Base-by-base conservation (phyloP, 1,140 invertebrate genomes). In the Bombus consobrinus region DNA sequence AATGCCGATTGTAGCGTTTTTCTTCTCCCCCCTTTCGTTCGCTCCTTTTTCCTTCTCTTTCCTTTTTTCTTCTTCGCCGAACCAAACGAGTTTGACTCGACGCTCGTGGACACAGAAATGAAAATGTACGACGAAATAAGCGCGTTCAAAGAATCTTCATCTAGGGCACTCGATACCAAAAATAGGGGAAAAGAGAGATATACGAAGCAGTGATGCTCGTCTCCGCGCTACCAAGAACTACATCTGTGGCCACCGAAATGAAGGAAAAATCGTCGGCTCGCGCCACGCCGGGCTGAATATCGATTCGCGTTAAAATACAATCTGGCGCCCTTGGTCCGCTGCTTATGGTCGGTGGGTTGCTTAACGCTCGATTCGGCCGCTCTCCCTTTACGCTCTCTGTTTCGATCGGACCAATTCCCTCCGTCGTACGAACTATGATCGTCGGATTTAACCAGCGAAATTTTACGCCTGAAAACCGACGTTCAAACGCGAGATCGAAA, bases 81-180 rank as follows among this genome's bases (percentile, higher is more conserved):
- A n/a, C 13, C 13, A 5, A 39, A 39, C 34, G 32, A 43, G 5
- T 43, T 68, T n/a, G 34, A 75, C 47, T 37, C n/a, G 41, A 68
- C 41, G 2, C 34, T 69, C 34, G 18, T 81, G 66, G 10, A 39
- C 37, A 47, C 34, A 28, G 47, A 81, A 57, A 59, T 41, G 47
- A 81, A n/a, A 57, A 72, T 72, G n/a, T 39, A 41, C 47, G 10
- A 39, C 32, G 41, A 47, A 22, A 3, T 47, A 79, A 28, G 28
- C 64, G 77, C 22, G 77, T 25, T 68, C 25, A 43, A 69, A 53
- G 3, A 80, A 47, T 39, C 34, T 80, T 69, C 32, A 47, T 79
- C 41, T 28, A 66, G 62, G 62, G 1, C 39, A 47, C 18, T 25
- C 13, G 34, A 53, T 18, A 10, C 12, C 25, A 6, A 28, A 71